These are phyloP conservation scores for Cephalopholis sonnerati DNA, from an alignment of 2,113 vertebrate species.

Conservation along the genomic window DNA sequence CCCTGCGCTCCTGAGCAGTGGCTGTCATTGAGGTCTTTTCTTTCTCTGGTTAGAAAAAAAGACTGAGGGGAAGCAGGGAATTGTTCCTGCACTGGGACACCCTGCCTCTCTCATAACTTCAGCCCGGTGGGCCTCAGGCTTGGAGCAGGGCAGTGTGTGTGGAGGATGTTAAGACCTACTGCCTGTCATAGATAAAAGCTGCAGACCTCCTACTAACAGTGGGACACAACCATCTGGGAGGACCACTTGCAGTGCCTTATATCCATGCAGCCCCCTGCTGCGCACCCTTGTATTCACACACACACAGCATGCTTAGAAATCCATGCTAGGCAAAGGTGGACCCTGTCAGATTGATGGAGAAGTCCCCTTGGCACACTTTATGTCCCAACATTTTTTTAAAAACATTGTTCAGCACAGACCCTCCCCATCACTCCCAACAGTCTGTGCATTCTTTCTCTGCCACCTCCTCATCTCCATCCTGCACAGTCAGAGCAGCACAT, in stretches of 20 bases:
- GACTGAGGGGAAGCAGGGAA: slow-evolving; percentile 52
- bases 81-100: slow-evolving; percentile 60
- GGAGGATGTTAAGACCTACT: slow-evolving; percentile 67
- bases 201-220: slow-evolving; percentile 72
- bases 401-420: slow-evolving; percentile 11
- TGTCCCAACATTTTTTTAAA: slow-evolving; percentile 46
- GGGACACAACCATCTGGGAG: slow-evolving; percentile 75
- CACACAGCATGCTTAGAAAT: slow-evolving; percentile 41
- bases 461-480: slow-evolving; percentile 38
- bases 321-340: slow-evolving; percentile 55
- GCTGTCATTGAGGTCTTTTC: slow-evolving; percentile 60
- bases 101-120: slow-evolving; percentile 56
- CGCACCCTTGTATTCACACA: slow-evolving; percentile 30
- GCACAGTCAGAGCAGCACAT: slow-evolving; percentile 31
- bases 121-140: slow-evolving; percentile 53
- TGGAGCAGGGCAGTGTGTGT: slow-evolving; percentile 51
- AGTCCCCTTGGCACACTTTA: slow-evolving; percentile 68
- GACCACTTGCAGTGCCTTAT: slow-evolving; percentile 70
- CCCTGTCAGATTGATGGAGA: slow-evolving; percentile 69
- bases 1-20: slow-evolving; percentile 46
- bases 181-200: slow-evolving; percentile 76
- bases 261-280: slow-evolving; percentile 53
- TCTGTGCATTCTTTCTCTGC: slow-evolving; percentile 36
- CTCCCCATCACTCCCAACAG: slow-evolving; percentile 18
- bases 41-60: slow-evolving; percentile 33